Percentiles rank a stretch among this genome's conserved stretches.
These are phyloP conservation scores for Labeo calbasu DNA, from an alignment of 2,797 vertebrate species.

Conservation along the genomic window DNA sequence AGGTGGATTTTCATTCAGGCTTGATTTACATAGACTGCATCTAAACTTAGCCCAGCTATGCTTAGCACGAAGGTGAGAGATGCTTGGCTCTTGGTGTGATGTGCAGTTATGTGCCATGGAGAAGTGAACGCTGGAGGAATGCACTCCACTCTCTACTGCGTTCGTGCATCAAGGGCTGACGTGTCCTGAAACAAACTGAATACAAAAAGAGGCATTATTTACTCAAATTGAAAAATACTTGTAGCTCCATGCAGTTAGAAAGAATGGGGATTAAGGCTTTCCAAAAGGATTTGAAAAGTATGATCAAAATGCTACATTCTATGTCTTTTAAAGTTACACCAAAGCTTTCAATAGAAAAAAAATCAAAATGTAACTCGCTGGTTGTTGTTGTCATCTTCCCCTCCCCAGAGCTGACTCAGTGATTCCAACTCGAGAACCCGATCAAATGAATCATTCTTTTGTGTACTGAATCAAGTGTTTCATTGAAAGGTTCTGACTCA, in stretches of 20 bases:
- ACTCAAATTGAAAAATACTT: neutral
- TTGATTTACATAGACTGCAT: slow-evolving; percentile 49
- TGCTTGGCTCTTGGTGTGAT: slow-evolving; percentile 53
- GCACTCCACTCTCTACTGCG: slow-evolving; percentile 12
- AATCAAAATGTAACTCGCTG: neutral
- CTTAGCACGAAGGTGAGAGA: slow-evolving; percentile 61
- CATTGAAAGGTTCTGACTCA: neutral
- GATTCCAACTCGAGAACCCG: neutral
- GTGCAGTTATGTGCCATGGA: slow-evolving; percentile 47
- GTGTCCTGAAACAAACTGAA: slow-evolving; percentile 30
- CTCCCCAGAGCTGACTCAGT: neutral
- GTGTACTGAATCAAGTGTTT: neutral
- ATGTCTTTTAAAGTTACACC: neutral
- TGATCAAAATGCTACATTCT: neutral
- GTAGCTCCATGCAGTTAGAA: neutral
- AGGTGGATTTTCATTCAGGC: slow-evolving; percentile 31
- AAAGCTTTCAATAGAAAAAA: neutral
- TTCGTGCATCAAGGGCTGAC: slow-evolving; percentile 12
- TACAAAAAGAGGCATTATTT: slow-evolving; percentile 14
- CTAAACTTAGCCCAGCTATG: slow-evolving; percentile 63
- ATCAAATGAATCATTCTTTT: neutral
- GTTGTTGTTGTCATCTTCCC: neutral
- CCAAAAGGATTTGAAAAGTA: neutral
- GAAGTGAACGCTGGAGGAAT: slow-evolving; percentile 45
- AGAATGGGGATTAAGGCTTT: neutral